A percentile compares a stretch with the other conserved stretches of the same genome.
Evolutionary conservation across 2,113 vertebrate genomes (phyloP).

Genomic region (Lonchura striata): DNA sequence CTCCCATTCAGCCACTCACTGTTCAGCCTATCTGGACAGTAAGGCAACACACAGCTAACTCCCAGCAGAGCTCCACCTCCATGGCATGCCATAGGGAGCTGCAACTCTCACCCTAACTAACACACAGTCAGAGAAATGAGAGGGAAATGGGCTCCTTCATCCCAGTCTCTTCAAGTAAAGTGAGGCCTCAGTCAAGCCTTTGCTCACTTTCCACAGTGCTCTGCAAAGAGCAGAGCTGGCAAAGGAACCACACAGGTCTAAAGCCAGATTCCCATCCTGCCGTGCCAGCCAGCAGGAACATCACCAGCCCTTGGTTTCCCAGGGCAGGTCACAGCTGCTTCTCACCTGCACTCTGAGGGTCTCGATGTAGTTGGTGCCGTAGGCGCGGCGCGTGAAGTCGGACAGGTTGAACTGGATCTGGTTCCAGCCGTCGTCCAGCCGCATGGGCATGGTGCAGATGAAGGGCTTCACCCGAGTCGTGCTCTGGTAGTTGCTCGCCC

Average conservation of each 20-base stretch:
- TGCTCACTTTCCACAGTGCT: neutral
- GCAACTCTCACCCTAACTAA: neutral
- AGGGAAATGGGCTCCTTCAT: neutral
- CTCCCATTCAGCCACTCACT: accelerated
- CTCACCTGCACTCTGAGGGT: constrained; percentile 92
- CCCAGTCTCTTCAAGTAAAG: neutral
- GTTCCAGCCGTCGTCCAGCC: constrained; percentile 96
- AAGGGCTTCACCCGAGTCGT: constrained; percentile 95
- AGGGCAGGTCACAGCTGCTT: accelerated
- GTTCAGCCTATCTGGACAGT: neutral
- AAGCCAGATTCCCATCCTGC: neutral
- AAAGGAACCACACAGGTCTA: neutral
- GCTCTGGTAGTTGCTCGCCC: constrained; percentile 97
- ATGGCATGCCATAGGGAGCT: neutral
- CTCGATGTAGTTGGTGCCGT: constrained; percentile 95
- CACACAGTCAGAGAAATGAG: neutral
- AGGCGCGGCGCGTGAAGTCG: constrained; percentile 91
- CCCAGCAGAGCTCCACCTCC: neutral
- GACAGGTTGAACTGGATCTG: constrained; percentile 97
- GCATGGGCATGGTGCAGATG: constrained; percentile 98
- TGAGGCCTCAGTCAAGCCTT: neutral
- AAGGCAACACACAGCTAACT: neutral
- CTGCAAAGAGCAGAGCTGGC: neutral
- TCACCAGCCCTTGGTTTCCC: accelerated
- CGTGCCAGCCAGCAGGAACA: neutral